phyloP scores from a whole-genome alignment of 2,797 vertebrate species.

The Cygnus olor region DNA sequence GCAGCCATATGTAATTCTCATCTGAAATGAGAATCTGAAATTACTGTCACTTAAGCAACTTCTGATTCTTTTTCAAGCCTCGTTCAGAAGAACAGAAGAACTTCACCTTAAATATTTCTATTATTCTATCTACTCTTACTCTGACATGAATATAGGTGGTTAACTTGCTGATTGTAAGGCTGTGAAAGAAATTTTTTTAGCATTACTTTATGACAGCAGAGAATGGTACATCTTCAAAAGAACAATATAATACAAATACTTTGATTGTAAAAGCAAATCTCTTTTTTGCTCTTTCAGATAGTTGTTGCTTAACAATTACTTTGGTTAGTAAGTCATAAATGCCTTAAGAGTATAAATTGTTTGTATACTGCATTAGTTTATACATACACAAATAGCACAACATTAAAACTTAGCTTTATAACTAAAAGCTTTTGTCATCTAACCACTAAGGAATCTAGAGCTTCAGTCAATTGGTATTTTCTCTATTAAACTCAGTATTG shows the following conservation, averaged over 20 bases:
- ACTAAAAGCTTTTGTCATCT: slow-evolving; percentile 1
- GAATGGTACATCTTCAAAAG: neutral
- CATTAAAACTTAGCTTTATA: slow-evolving; percentile 33
- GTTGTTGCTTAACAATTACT: neutral
- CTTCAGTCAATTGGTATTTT: neutral
- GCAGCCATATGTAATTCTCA: neutral
- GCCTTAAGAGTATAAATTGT: neutral
- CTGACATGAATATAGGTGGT: neutral
- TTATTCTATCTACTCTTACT: neutral
- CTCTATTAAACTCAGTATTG: slow-evolving; percentile 23
- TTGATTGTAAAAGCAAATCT: neutral
- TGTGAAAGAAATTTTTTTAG: neutral
- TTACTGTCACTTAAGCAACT: neutral
- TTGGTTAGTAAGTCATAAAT: neutral
- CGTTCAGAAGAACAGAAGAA: neutral
- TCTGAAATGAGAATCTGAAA: neutral
- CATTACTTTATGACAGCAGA: neutral
- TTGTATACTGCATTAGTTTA: neutral
- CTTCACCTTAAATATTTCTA: neutral
- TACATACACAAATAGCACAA: neutral
- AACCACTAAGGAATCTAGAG: neutral
- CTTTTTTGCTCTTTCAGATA: neutral
- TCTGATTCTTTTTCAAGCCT: neutral
- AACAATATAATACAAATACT: neutral
- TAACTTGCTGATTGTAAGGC: neutral